Evolutionary conservation across 2,888 invertebrate genomes (phyloP).

Genomic region (Thecocarcelia acutangulata): DNA sequence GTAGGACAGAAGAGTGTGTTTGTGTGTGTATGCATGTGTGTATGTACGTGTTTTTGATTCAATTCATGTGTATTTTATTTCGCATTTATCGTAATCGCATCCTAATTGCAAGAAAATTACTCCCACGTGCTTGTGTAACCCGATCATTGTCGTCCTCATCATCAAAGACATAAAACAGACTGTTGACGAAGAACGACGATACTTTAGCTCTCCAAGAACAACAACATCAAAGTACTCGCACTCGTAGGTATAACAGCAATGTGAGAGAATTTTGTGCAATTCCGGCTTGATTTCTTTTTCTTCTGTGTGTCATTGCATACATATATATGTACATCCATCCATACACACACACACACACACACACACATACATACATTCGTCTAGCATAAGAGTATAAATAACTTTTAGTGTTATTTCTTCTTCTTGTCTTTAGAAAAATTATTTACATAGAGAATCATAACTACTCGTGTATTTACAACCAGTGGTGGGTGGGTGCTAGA

Average conservation of each 20-base stretch:
- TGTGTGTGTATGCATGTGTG: neutral
- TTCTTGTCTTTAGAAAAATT: slow-evolving; percentile 25
- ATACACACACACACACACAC: too few species aligned
- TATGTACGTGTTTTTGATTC: slow-evolving; percentile 23
- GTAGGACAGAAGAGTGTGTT: neutral
- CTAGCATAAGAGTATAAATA: slow-evolving; percentile 48
- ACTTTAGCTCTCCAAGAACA: slow-evolving; percentile 19
- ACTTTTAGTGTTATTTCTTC: slow-evolving; percentile 45
- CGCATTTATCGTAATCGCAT: slow-evolving; percentile 80
- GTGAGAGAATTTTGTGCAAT: slow-evolving; percentile 12
- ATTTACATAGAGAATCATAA: neutral
- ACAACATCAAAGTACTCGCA: neutral
- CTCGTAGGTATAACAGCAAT: neutral
- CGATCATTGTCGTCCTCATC: slow-evolving; percentile 75
- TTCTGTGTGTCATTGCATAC: neutral
- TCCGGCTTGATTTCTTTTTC: neutral
- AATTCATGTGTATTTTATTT: slow-evolving; percentile 55
- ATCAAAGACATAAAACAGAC: slow-evolving; percentile 57
- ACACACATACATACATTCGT: neutral
- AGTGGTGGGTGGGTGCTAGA: too few species aligned
- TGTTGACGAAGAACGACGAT: slow-evolving; percentile 9
- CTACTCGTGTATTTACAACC: neutral
- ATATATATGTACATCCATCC: neutral
- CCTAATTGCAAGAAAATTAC: slow-evolving; percentile 82
- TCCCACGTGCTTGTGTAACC: slow-evolving; percentile 81